These are phyloP conservation scores for Nyctibius grandis DNA, from an alignment of 2,797 vertebrate genomes.

Conservation along the genomic window DNA sequence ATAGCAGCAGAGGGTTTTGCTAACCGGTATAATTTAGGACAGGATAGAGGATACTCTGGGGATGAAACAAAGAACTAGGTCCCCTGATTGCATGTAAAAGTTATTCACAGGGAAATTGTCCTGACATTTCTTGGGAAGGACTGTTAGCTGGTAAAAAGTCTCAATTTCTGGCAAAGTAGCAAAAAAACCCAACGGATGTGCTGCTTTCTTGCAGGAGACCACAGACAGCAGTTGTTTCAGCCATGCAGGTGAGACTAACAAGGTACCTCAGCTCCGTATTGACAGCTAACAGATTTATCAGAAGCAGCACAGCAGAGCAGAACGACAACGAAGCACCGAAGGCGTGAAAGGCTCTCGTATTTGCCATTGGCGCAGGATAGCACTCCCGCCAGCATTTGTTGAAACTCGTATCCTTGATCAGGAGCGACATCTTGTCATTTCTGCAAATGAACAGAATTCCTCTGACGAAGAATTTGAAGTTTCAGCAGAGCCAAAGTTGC, in stretches of 20 bases:
- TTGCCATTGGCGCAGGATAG: background rate
- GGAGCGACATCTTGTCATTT: constrained; percentile 19
- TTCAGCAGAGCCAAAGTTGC: constrained; percentile 7
- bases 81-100: background rate
- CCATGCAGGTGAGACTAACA: background rate
- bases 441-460: constrained; percentile 10
- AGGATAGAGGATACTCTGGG: background rate
- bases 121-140: background rate
- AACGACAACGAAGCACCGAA: background rate
- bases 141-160: background rate
- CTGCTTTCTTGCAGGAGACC: background rate
- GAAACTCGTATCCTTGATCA: background rate
- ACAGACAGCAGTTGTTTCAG: background rate
- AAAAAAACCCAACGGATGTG: background rate
- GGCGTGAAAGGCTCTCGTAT: background rate
- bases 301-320: background rate
- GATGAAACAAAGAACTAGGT: background rate
- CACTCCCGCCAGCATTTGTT: background rate
- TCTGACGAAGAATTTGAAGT: constrained; percentile 10
- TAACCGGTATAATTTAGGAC: background rate
- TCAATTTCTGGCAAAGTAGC: background rate
- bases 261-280: background rate
- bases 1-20: background rate
- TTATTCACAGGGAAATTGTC: background rate
- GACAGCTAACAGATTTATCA: background rate